Evolutionary conservation across 1,140 invertebrate genomes (phyloP).

Genomic region (Sogatella furcifera): DNA sequence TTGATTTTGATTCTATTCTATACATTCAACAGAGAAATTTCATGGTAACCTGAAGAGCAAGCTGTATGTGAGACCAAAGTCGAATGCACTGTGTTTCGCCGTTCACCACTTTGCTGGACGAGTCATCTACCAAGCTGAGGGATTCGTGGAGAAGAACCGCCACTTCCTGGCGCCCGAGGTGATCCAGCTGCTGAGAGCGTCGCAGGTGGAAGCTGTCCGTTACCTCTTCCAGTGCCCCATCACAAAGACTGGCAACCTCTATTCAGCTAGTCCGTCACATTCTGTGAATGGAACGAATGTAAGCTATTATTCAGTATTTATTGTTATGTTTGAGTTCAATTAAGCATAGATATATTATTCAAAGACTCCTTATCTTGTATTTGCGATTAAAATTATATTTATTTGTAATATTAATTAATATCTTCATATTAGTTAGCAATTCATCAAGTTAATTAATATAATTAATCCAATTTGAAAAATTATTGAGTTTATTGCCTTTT

Average conservation of each 20-base stretch:
- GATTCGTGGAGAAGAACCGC: slow-evolving; percentile 74
- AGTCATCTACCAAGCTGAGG: slow-evolving; percentile 65
- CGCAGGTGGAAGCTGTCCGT: slow-evolving; percentile 55
- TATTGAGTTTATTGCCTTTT: no score
- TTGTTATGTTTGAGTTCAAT: neutral
- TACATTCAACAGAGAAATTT: slow-evolving; percentile 55
- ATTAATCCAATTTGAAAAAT: no score
- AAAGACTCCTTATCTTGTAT: no score
- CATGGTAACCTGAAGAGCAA: slow-evolving; percentile 67
- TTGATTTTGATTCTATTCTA: neutral
- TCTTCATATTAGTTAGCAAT: no score
- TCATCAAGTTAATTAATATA: no score
- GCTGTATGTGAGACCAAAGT: slow-evolving; percentile 66
- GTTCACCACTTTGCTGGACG: slow-evolving; percentile 65
- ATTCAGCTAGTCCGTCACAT: slow-evolving; percentile 35
- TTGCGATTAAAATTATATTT: no score
- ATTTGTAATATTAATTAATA: no score
- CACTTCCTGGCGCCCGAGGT: slow-evolving; percentile 72
- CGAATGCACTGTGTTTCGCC: slow-evolving; percentile 58
- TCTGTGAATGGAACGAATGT: slow-evolving; percentile 9
- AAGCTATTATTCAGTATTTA: neutral
- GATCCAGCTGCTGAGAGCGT: slow-evolving; percentile 63
- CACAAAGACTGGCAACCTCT: slow-evolving; percentile 67
- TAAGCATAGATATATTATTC: no score
- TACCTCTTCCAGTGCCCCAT: slow-evolving; percentile 71